These are phyloP conservation scores for Piprites chloris DNA, from an alignment of 2,113 vertebrate species.

Conservation along the genomic window DNA sequence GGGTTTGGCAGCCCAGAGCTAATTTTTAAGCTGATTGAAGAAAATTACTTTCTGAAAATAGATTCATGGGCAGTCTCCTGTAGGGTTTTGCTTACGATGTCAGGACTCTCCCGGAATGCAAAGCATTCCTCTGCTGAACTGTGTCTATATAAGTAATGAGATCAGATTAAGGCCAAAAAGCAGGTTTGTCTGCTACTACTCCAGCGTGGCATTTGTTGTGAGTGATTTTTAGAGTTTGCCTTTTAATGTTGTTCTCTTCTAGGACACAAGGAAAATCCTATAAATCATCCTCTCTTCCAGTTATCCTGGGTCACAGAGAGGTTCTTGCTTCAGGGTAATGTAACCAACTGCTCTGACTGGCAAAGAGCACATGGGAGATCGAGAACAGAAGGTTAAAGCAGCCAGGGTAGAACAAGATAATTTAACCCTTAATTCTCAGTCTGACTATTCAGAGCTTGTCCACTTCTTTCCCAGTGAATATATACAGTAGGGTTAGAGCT, in stretches of 20 bases:
- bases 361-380: neutral
- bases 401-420: neutral
- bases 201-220: neutral
- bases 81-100: neutral
- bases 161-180: neutral
- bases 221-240: neutral
- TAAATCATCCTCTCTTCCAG: neutral
- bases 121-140: neutral
- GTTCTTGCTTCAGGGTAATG: neutral
- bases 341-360: neutral
- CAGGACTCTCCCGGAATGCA: neutral
- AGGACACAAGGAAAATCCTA: neutral
- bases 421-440: neutral
- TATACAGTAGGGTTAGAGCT: neutral
- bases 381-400: neutral
- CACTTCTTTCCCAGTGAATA: neutral
- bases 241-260: neutral
- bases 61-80: neutral
- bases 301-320: neutral
- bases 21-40: neutral
- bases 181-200: neutral
- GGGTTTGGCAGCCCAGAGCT: neutral
- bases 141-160: neutral
- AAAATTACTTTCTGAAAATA: neutral
- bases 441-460: neutral